phyloP scores from a whole-genome alignment of 2,888 invertebrate genomes.

The Agrochola lota region DNA sequence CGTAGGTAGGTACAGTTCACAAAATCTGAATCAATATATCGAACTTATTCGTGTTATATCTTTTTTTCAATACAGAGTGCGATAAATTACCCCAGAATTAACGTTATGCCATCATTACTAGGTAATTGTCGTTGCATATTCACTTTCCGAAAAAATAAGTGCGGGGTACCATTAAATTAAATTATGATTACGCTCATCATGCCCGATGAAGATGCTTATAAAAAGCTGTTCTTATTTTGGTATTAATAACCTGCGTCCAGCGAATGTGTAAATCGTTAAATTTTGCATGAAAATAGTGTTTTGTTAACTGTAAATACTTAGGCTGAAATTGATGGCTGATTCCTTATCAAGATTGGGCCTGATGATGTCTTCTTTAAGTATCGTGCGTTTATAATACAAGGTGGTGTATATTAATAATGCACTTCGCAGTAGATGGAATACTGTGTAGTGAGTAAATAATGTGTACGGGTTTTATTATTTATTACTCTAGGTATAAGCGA shows the following conservation, averaged over 20 bases:
- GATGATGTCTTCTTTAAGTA: conserved; percentile 42
- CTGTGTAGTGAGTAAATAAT: not conserved
- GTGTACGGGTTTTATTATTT: not conserved
- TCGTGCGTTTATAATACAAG: conserved; percentile 10
- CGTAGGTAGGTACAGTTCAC: not conserved
- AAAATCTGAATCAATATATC: not conserved
- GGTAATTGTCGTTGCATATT: conserved; percentile 63
- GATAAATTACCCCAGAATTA: conserved; percentile 50
- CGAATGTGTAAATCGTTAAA: conserved; percentile 67
- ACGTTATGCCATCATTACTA: conserved; percentile 61
- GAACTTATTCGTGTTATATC: not conserved
- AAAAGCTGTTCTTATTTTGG: conserved; percentile 61
- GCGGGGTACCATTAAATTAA: conserved; percentile 67
- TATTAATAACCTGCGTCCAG: conserved; percentile 37
- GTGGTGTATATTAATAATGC: conserved; percentile 15
- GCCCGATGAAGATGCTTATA: conserved; percentile 61
- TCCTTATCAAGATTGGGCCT: conserved; percentile 13
- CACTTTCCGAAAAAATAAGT: conserved; percentile 70
- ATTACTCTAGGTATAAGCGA: not conserved
- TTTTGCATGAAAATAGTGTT: conserved; percentile 63
- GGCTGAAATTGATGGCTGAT: conserved; percentile 29
- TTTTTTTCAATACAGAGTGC: conserved; percentile 9
- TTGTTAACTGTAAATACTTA: conserved; percentile 55
- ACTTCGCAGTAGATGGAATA: not conserved
- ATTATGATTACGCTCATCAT: conserved; percentile 73